Evolutionary conservation across 2,888 invertebrate species (phyloP).

Genomic region (Thumatha senex): DNA sequence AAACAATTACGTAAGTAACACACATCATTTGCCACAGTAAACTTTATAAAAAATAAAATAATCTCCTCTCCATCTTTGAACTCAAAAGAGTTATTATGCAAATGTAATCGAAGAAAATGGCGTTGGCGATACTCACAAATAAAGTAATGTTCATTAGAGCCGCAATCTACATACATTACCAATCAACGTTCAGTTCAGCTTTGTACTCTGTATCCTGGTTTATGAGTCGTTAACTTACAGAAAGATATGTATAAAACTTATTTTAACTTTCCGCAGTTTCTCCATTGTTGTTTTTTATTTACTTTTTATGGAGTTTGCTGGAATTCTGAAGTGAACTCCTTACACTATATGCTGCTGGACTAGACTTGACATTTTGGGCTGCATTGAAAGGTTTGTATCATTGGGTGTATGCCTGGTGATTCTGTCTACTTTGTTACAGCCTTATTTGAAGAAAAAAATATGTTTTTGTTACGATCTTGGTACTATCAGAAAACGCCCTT

Average conservation of each 20-base stretch:
- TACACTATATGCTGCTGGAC: too few species aligned
- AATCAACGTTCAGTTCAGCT: constrained; percentile 52
- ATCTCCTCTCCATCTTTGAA: background rate
- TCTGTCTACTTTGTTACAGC: too few species aligned
- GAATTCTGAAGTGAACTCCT: too few species aligned
- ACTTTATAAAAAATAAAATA: background rate
- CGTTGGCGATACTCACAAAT: constrained; percentile 8
- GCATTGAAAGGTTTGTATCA: too few species aligned
- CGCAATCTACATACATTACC: constrained; percentile 56
- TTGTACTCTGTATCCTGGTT: background rate
- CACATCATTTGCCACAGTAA: too few species aligned
- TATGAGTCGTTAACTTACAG: background rate
- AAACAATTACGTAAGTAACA: too few species aligned
- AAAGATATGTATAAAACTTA: background rate
- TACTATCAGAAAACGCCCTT: too few species aligned
- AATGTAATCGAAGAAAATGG: constrained; percentile 1
- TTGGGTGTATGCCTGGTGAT: too few species aligned
- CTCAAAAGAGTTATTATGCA: background rate
- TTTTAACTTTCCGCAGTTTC: background rate
- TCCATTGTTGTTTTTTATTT: background rate
- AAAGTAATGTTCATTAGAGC: constrained; percentile 9
- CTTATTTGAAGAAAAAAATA: too few species aligned
- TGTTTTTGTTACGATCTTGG: too few species aligned
- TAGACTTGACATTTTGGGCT: too few species aligned
- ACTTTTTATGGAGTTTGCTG: background rate